Evolutionary conservation across 2,888 invertebrate species (phyloP).

Genomic region (Rosalia funebris): DNA sequence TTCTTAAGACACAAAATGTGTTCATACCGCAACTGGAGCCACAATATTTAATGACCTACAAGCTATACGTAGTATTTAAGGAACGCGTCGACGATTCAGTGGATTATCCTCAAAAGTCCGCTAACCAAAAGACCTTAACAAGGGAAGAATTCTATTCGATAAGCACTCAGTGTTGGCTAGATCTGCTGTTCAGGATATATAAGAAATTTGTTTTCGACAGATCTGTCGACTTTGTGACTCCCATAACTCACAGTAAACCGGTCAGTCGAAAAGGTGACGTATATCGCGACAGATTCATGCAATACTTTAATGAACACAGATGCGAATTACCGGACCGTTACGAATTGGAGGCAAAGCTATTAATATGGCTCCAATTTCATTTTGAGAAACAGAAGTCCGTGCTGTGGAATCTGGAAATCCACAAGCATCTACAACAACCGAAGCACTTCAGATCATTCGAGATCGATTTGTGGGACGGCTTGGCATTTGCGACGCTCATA

Average conservation of each 20-base stretch:
- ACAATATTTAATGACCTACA: conserved; percentile 61
- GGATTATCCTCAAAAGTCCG: background rate
- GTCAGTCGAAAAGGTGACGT: background rate
- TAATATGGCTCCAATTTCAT: conserved; percentile 63
- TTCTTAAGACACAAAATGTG: conserved; percentile 58
- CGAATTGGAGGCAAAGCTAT: conserved; percentile 55
- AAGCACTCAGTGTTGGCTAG: conserved; percentile 69
- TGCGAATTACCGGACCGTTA: conserved; percentile 15
- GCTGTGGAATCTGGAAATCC: conserved; percentile 62
- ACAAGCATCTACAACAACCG: conserved; percentile 20
- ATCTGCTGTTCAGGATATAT: conserved; percentile 71
- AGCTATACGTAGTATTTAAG: conserved; percentile 57
- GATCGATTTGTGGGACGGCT: conserved; percentile 67
- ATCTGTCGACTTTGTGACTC: conserved; percentile 10
- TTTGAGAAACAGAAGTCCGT: conserved; percentile 60
- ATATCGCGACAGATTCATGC: conserved; percentile 48
- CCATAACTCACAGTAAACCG: background rate
- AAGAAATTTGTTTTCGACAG: conserved; percentile 68
- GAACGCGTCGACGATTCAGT: conserved; percentile 13
- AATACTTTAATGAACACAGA: conserved; percentile 30
- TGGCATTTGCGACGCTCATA: conserved; percentile 68
- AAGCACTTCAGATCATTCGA: conserved; percentile 63
- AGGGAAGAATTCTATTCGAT: conserved; percentile 49
- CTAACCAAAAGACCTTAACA: conserved; percentile 26
- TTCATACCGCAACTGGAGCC: conserved; percentile 60